Percentiles rank a stretch among this genome's conserved stretches.
Evolutionary conservation across 2,113 vertebrate genomes (phyloP).

Genomic region (Rhinolophus sinicus): DNA sequence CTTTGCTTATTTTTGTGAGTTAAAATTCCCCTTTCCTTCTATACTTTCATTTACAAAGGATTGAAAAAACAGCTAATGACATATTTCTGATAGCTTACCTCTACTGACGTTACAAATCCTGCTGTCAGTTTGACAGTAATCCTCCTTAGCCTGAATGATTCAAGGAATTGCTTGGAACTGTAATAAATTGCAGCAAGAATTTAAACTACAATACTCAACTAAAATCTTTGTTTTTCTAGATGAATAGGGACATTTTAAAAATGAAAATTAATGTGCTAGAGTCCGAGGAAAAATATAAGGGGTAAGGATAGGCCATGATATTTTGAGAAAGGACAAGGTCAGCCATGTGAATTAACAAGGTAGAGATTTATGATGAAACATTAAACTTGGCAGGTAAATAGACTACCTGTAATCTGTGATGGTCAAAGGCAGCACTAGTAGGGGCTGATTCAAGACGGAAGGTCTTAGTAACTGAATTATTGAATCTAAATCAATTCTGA

Average conservation of each 20-base stretch:
- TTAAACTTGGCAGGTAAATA: conserved; percentile 72
- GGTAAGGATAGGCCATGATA: conserved; percentile 36
- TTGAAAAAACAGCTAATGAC: background rate
- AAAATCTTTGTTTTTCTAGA: background rate
- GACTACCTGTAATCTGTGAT: conserved; percentile 56
- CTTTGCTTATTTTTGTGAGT: background rate
- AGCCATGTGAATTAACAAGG: conserved; percentile 68
- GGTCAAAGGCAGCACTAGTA: conserved; percentile 47
- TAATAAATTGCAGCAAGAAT: conserved; percentile 31
- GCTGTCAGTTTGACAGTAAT: conserved; percentile 13
- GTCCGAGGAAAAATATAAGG: conserved; percentile 40
- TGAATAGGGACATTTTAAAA: conserved; percentile 30
- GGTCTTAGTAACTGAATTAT: conserved; percentile 71
- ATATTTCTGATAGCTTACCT: conserved; percentile 36
- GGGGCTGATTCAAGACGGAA: conserved; percentile 55
- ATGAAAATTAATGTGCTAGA: conserved; percentile 55
- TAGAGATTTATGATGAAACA: conserved; percentile 71
- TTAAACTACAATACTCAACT: conserved; percentile 6
- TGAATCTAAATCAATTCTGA: conserved; percentile 79
- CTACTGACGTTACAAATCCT: conserved; percentile 27
- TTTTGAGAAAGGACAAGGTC: conserved; percentile 68
- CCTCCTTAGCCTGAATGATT: conserved; percentile 42
- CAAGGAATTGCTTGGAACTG: background rate
- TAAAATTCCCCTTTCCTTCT: background rate
- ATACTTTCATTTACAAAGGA: conserved; percentile 39